Evolutionary conservation across 2,888 invertebrate genomes (phyloP).

Genomic region (Amblyteles armatorius): DNA sequence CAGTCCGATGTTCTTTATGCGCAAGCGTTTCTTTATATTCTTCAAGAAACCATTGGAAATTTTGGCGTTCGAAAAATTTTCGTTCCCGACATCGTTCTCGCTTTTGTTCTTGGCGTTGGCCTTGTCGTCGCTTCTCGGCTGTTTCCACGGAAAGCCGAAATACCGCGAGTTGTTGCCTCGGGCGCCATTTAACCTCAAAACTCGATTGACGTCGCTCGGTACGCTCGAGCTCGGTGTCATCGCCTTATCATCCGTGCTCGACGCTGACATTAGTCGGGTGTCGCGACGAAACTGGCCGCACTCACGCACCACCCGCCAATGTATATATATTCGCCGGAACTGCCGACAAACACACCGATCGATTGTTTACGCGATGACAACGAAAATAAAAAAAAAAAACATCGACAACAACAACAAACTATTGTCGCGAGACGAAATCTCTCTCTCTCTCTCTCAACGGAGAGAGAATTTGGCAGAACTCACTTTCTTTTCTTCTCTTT

Average conservation of each 20-base stretch:
- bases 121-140: slow-evolving; percentile 61
- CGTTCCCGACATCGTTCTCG: slow-evolving; percentile 25
- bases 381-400: slow-evolving; percentile 1
- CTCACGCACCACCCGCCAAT: neutral
- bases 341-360: neutral
- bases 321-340: neutral
- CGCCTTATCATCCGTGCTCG: slow-evolving; percentile 59
- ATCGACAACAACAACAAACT: slow-evolving; percentile 20
- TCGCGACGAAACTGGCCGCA: neutral
- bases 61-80: slow-evolving; percentile 50
- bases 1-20: slow-evolving; percentile 71
- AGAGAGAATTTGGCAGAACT: slow-evolving; percentile 12
- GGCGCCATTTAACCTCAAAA: slow-evolving; percentile 63
- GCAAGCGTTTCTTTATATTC: slow-evolving; percentile 75
- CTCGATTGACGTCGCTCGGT: slow-evolving; percentile 63
- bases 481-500: slow-evolving; percentile 6
- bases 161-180: slow-evolving; percentile 70
- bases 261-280: slow-evolving; percentile 60
- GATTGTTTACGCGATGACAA: neutral
- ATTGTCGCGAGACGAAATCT: neutral
- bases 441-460: neutral
- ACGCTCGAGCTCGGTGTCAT: slow-evolving; percentile 69
- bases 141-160: slow-evolving; percentile 72
- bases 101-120: neutral
- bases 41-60: slow-evolving; percentile 72